These are phyloP conservation scores for Phalacrocorax pelagicus DNA, from an alignment of 2,113 vertebrate genomes.

Conservation along the genomic window DNA sequence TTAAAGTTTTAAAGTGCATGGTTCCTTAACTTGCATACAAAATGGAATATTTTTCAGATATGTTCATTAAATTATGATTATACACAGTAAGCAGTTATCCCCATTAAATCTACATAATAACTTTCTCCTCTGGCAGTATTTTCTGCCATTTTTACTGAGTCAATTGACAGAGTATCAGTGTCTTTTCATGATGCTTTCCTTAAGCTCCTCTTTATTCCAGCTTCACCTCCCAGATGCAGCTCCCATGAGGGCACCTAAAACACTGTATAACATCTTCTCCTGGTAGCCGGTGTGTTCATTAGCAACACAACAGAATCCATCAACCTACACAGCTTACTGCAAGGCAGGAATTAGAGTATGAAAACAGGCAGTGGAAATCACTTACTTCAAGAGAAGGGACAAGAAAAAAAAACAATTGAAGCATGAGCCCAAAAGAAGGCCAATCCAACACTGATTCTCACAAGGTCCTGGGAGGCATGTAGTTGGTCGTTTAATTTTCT, in stretches of 20 bases:
- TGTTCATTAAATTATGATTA: not conserved
- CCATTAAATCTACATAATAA: not conserved
- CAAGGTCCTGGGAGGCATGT: not conserved
- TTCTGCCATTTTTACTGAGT: not conserved
- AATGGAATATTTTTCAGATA: not conserved
- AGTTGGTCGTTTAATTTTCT: not conserved
- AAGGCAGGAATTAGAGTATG: not conserved
- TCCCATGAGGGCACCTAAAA: not conserved
- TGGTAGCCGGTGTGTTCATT: not conserved
- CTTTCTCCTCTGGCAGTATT: not conserved
- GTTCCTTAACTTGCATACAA: not conserved
- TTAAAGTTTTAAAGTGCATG: not conserved
- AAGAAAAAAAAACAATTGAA: not conserved
- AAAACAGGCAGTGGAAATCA: not conserved
- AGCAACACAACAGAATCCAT: not conserved
- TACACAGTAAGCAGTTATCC: fast-evolving
- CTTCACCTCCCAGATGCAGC: not conserved
- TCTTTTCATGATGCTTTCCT: not conserved
- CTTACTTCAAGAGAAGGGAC: not conserved
- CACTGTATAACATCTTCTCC: not conserved
- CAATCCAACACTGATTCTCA: not conserved
- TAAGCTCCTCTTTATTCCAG: not conserved
- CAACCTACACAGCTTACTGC: not conserved
- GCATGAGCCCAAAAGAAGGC: not conserved
- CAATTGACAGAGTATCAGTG: not conserved